Evolutionary conservation across 1,140 invertebrate species (phyloP).

Genomic region (Metopolophium dirhodum): DNA sequence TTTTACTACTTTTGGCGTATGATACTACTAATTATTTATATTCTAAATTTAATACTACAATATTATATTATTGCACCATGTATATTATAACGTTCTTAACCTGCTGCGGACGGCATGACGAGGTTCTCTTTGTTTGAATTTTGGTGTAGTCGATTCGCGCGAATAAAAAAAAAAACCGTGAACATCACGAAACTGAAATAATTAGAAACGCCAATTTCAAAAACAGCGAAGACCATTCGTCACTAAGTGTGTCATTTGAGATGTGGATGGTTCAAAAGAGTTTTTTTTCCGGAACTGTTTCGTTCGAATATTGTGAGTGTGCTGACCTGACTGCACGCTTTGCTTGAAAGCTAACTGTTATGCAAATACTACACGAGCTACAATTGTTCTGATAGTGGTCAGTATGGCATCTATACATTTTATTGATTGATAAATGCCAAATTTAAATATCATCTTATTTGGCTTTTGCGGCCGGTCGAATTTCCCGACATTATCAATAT

Average conservation of each 20-base stretch:
- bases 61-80: neutral
- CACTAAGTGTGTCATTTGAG: neutral
- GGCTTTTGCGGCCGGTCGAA: too few relatives aligned
- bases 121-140: neutral
- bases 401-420: too few relatives aligned
- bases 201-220: slow-evolving; percentile 6
- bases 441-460: too few relatives aligned
- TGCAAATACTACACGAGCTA: neutral
- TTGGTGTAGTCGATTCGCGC: neutral
- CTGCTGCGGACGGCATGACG: neutral
- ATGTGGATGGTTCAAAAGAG: neutral
- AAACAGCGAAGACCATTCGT: neutral
- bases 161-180: neutral
- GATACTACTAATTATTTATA: neutral
- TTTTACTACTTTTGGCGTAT: neutral
- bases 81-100: neutral
- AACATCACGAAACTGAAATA: neutral
- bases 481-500: too few relatives aligned
- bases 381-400: neutral
- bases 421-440: too few relatives aligned
- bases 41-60: slow-evolving; percentile 4
- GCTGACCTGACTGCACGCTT: neutral
- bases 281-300: neutral
- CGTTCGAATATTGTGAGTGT: neutral
- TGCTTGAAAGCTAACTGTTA: neutral